Conservation (phyloP, 2,797 vertebrate species). For the Chanos chanos region DNA sequence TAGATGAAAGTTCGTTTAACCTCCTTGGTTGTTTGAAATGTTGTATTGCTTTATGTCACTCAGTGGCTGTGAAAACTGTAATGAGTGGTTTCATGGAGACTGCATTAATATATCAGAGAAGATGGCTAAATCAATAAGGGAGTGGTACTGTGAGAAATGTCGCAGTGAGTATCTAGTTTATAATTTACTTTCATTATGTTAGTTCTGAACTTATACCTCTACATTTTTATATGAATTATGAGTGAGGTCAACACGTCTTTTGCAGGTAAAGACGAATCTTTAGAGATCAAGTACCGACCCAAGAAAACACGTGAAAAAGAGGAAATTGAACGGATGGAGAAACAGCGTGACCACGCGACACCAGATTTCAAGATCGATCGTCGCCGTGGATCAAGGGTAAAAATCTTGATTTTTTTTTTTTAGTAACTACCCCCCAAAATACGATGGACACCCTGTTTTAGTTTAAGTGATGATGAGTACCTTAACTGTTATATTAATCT, state of each 20-base stretch:
- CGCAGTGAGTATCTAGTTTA: conserved; percentile 65
- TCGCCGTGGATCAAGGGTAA: conserved; percentile 64
- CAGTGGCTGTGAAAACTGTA: conserved; percentile 88
- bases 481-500: not conserved
- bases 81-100: conserved; percentile 88
- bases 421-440: too few species aligned
- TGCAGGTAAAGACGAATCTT: conserved; percentile 70
- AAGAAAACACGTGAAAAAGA: conserved; percentile 78
- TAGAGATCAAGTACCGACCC: conserved; percentile 81
- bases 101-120: conserved; percentile 87
- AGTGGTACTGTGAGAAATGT: conserved; percentile 87
- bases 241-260: not conserved
- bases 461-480: too few species aligned
- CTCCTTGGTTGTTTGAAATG: not conserved
- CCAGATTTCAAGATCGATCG: conserved; percentile 56
- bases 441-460: too few species aligned
- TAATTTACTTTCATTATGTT: not conserved
- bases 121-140: conserved; percentile 84
- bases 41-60: conserved; percentile 3
- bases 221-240: not conserved
- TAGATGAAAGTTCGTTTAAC: too few species aligned
- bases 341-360: conserved; percentile 45
- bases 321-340: conserved; percentile 59
- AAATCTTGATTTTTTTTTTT: too few species aligned
- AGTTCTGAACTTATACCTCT: not conserved